Percentiles rank a stretch among this genome's conserved stretches.
These are phyloP conservation scores for Platichthys flesus DNA, from an alignment of 2,113 vertebrate species.

Conservation along the genomic window DNA sequence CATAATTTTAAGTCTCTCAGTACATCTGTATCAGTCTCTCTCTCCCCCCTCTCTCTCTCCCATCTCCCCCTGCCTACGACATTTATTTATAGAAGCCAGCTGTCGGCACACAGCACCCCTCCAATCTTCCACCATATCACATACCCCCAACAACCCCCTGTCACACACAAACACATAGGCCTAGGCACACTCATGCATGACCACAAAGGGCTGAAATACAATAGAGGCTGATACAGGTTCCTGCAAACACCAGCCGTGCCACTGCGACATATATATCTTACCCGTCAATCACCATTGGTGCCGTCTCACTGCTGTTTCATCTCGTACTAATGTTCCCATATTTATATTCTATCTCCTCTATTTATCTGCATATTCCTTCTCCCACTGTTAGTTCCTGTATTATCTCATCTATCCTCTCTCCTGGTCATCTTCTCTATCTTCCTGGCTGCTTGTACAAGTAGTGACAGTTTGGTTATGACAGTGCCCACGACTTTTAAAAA, in stretches of 20 bases:
- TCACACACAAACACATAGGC: slow-evolving; percentile 27
- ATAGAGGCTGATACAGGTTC: slow-evolving; percentile 25
- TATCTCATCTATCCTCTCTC: not conserved
- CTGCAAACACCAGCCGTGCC: slow-evolving; percentile 28
- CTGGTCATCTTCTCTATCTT: not conserved
- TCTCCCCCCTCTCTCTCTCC: slow-evolving; percentile 19
- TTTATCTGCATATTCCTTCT: not conserved
- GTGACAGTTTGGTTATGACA: no score
- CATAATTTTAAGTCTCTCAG: slow-evolving; percentile 40
- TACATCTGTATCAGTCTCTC: slow-evolving; percentile 46
- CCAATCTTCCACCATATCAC: slow-evolving; percentile 38
- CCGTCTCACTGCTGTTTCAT: slow-evolving; percentile 1
- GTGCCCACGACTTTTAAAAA: not conserved
- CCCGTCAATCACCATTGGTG: slow-evolving; percentile 5
- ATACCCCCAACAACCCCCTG: not conserved
- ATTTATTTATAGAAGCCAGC: slow-evolving; percentile 84
- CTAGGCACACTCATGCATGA: slow-evolving; percentile 1
- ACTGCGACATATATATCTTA: slow-evolving; percentile 29
- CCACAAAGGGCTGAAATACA: slow-evolving; percentile 25
- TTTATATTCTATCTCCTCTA: slow-evolving; percentile 9
- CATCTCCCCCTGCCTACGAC: slow-evolving; percentile 57
- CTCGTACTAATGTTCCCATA: not conserved
- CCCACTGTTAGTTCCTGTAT: not conserved
- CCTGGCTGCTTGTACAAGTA: not conserved
- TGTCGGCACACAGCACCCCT: slow-evolving; percentile 68